phyloP scores from a whole-genome alignment of 2,797 vertebrate species.

The Tenualosa thibaudeaui region DNA sequence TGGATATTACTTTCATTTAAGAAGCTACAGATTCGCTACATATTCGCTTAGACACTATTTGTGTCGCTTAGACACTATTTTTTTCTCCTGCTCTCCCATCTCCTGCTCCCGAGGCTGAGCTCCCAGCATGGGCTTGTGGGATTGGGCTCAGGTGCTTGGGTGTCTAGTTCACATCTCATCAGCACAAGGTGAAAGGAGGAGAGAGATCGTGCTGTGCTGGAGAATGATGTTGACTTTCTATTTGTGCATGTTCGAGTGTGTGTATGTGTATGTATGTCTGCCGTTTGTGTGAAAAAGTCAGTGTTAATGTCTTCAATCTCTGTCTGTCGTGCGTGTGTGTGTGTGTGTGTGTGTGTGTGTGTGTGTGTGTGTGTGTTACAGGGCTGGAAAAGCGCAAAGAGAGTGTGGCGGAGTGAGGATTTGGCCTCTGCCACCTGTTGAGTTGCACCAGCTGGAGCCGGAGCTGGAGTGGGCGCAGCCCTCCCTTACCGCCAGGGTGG shows the following conservation, averaged over 20 bases:
- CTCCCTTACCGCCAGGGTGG: neutral
- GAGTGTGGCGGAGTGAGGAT: slow-evolving; percentile 1
- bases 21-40: too few relatives aligned
- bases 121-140: too few relatives aligned
- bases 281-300: neutral
- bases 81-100: neutral
- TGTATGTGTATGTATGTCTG: neutral
- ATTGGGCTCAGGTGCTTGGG: too few relatives aligned
- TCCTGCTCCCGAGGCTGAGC: slow-evolving; percentile 12
- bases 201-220: too few relatives aligned
- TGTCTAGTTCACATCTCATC: too few relatives aligned
- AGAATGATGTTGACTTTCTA: too few relatives aligned
- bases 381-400: slow-evolving; percentile 46
- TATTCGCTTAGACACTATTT: too few relatives aligned
- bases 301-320: neutral
- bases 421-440: slow-evolving; percentile 13
- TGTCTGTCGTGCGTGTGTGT: neutral
- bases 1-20: too few relatives aligned
- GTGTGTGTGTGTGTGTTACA: slow-evolving; percentile 7
- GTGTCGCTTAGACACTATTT: too few relatives aligned
- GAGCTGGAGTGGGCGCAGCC: neutral
- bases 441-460: neutral
- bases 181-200: too few relatives aligned
- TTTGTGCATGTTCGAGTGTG: too few relatives aligned
- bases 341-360: neutral